Evolutionary conservation across 1,140 invertebrate genomes (phyloP), one percentile per base, ranked within the genome.

Genomic region (Rhyzopertha dominica): DNA sequence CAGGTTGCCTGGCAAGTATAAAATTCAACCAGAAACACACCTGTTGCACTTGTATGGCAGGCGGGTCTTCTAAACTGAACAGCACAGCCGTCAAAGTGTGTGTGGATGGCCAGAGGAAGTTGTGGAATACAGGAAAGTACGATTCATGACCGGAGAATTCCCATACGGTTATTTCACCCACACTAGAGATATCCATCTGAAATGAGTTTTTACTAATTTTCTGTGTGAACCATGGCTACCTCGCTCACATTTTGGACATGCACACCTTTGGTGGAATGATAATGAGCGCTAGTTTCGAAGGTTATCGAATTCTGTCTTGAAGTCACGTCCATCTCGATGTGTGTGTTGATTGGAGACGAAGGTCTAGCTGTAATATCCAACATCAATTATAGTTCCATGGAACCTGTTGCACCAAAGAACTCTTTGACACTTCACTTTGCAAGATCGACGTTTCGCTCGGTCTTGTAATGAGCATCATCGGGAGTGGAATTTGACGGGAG

Each of bases 91-190:
- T 61, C 17, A 62, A 34, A 26, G 58, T 53, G 34, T 66, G 53
- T 3, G 62, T 49, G 20, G 59, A 61, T 14, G 61, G 56, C 38
- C 51, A 47, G 13, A 60, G 41, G 31, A 62, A 65, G 55, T 67
- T 49, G 65, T 90, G 86, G 65, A 89, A 91, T 20, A 83, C 69
- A 41, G 82, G 74, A 63, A 85, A 78, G 68, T 87, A 91, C 16
- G 80, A 80, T 61, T 88, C 82, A 56, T 87, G 81, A 1, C 87
- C 87, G 17, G 84, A 87, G 61, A 90, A 87, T 61, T 90, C 87
- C 85, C 86, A 90, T 20, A 89, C 72, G 23, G 78, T 81, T 16
- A 85, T 63, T 43, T 86, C 80, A 19, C 82, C 82, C 4, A 72
- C 66, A 38, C 62, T 67, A 22, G 77, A 71, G 30, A 74, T 60